phyloP scores from a whole-genome alignment of 2,888 invertebrate genomes.

The Masnerella sp. region DNA sequence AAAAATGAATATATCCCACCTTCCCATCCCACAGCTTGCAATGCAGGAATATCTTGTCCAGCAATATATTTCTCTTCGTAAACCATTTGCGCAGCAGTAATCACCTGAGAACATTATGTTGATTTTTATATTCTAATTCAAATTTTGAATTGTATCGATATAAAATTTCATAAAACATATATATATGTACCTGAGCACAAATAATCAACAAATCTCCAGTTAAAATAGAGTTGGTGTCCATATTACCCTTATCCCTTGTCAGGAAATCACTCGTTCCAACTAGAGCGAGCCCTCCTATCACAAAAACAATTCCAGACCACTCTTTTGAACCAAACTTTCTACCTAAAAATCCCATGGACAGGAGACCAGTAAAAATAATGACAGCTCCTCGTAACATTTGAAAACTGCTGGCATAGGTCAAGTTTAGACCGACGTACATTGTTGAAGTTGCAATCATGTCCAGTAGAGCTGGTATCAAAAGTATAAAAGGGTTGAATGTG shows the following conservation, averaged over 20 bases:
- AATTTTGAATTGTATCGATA: no score
- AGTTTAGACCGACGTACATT: slow-evolving; percentile 93
- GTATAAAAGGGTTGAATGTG: slow-evolving; percentile 87
- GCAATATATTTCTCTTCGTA: slow-evolving; percentile 94
- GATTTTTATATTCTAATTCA: no score
- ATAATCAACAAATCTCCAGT: slow-evolving; percentile 89
- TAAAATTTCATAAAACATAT: no score
- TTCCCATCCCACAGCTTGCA: slow-evolving; percentile 97
- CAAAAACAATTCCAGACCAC: slow-evolving; percentile 87
- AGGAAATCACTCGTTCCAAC: slow-evolving; percentile 88
- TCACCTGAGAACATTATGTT: no score
- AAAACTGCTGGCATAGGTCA: slow-evolving; percentile 96
- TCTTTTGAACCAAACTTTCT: slow-evolving; percentile 82
- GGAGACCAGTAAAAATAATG: slow-evolving; percentile 91
- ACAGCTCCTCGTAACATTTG: slow-evolving; percentile 97
- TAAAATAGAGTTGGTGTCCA: slow-evolving; percentile 84
- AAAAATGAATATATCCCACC: slow-evolving; percentile 78
- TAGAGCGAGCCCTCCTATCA: slow-evolving; percentile 84
- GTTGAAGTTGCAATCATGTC: slow-evolving; percentile 93
- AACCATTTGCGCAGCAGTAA: slow-evolving; percentile 94
- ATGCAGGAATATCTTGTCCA: slow-evolving; percentile 90
- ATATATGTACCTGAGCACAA: slow-evolving; percentile 82
- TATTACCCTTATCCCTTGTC: slow-evolving; percentile 73
- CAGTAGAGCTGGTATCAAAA: slow-evolving; percentile 92
- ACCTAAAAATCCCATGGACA: slow-evolving; percentile 90